A percentile compares a stretch with the other conserved stretches of the same genome.
phyloP scores from a whole-genome alignment of 2,888 invertebrate species.

The Ophion ellenae region DNA sequence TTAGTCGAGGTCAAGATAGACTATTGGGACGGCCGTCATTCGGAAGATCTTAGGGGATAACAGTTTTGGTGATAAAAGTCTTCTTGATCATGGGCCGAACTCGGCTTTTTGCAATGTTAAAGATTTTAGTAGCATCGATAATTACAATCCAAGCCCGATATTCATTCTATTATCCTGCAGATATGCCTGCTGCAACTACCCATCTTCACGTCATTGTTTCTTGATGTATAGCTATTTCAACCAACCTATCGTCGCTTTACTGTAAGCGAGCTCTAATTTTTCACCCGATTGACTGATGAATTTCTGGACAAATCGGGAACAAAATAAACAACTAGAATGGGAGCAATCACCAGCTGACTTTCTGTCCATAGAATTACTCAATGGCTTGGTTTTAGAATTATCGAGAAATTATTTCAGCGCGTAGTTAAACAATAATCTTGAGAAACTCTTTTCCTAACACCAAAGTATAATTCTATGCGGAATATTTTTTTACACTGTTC shows the following conservation, averaged over 20 bases:
- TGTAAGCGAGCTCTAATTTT: neutral
- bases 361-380: neutral
- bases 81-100: neutral
- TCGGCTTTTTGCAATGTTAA: neutral
- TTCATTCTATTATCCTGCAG: neutral
- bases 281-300: too few species aligned
- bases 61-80: neutral
- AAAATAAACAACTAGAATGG: neutral
- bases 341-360: neutral
- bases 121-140: neutral
- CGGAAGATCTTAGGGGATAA: neutral
- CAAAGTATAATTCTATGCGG: neutral
- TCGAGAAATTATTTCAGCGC: neutral
- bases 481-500: neutral
- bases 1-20: neutral
- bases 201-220: neutral
- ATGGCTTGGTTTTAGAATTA: neutral
- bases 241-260: neutral
- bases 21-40: neutral
- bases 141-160: neutral
- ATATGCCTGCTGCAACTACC: neutral
- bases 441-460: neutral
- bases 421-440: neutral
- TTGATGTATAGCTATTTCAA: neutral
- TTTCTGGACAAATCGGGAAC: neutral